Evolutionary conservation across 2,113 vertebrate genomes (phyloP).

Genomic region (Hassar affinis): DNA sequence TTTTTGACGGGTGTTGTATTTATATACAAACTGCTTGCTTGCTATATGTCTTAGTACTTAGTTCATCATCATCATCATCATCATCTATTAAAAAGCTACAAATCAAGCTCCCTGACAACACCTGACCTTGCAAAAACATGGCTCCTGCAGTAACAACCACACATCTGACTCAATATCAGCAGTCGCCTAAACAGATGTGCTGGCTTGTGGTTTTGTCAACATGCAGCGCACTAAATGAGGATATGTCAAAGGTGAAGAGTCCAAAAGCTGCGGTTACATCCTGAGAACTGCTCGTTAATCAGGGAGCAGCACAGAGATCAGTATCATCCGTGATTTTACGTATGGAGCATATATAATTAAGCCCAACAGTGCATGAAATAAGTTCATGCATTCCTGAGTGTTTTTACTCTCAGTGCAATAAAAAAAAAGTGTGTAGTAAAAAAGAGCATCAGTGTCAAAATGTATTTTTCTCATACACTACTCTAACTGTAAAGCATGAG

Average conservation of each 20-base stretch:
- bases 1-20: no score
- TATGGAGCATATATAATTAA: not conserved
- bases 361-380: not conserved
- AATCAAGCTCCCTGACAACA: not conserved
- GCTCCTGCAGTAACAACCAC: not conserved
- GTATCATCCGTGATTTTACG: not conserved
- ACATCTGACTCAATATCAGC: not conserved
- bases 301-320: not conserved
- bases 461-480: not conserved
- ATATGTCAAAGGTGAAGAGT: constrained; percentile 29
- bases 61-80: not conserved
- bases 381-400: not conserved
- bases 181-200: not conserved
- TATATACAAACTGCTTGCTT: not conserved
- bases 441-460: not conserved
- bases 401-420: not conserved
- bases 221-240: not conserved
- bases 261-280: constrained; percentile 1
- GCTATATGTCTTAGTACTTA: not conserved
- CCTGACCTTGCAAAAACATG: not conserved
- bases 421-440: not conserved
- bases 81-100: not conserved
- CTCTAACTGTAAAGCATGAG: not conserved
- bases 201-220: constrained; percentile 43
- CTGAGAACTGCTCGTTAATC: constrained; percentile 6